Evolutionary conservation across 2,888 invertebrate genomes (phyloP), one percentile per base, ranked within the genome.

Genomic region (Lycocerus yunnanus): DNA sequence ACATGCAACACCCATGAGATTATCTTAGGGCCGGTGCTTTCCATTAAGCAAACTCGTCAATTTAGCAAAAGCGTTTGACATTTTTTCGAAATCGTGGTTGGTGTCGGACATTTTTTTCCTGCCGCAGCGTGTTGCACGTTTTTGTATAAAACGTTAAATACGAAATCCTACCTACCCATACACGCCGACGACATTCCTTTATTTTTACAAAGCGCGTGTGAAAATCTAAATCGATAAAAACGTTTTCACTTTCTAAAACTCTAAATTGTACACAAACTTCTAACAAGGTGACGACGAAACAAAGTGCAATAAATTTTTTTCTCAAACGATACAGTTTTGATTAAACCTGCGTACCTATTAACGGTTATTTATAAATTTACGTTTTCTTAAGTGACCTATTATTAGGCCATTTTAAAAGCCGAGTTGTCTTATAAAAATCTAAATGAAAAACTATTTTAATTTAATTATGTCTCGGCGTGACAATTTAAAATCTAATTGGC

Each of bases 401-500:
- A 73, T 73, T 69, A 69, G 66, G 61, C 63, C 24, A 73, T 71
- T 68, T 63, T 63, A 24, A 68, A 58, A 66, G 15, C 67, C 13
- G 65, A 70, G 67, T 71, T 68, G 71, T 68, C 58, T 58, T 18
- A 61, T 9, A 74, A 74, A 74, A 74, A 67, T 16, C 11, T 21
- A 43, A 68, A 71, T 65, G 74, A 75, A 75, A 75, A 75, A 75
- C 75, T 69, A 72, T 75, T 75, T 72, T 68, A 75, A 75, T 75
- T 75, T 75, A 75, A 72, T 75, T 75, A 72, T 65, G 72, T 67
- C 75, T 43, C 69, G 66, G 72, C 72, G 72, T 72, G 75, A 75
- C 75, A 72, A 72, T 72, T 72, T 77, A 68, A 72, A 68, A 66
- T 73, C 78, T 80, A 80, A 80, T 80, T 80, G 80, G 77, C 73